Conservation (phyloP, 2,113 vertebrate species). For the Scolopax mira region DNA sequence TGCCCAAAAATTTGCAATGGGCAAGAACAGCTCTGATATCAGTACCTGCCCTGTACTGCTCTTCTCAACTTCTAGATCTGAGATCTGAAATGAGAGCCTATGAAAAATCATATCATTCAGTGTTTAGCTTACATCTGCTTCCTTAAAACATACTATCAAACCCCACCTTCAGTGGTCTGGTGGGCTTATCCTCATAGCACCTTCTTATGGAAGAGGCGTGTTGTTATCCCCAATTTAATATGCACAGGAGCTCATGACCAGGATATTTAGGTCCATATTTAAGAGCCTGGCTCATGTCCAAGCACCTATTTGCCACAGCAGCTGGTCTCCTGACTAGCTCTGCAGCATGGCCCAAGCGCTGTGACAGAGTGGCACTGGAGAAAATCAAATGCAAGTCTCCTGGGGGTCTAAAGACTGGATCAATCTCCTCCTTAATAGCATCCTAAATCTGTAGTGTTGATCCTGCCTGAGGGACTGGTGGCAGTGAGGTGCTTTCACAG, state of each 20-base stretch:
- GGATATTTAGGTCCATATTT: not conserved
- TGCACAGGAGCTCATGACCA: not conserved
- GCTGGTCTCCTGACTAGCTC: not conserved
- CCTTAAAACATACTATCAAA: not conserved
- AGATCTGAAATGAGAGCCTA: not conserved
- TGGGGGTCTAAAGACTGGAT: not conserved
- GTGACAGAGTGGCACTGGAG: not conserved
- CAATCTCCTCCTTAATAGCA: not conserved
- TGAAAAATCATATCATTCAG: not conserved
- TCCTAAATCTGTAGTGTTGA: not conserved
- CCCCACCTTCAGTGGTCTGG: fast-evolving
- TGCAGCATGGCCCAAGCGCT: not conserved
- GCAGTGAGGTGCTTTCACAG: not conserved
- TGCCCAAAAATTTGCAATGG: not conserved
- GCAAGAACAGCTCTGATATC: not conserved
- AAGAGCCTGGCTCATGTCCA: not conserved
- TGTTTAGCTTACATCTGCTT: not conserved
- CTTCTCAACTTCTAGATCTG: not conserved
- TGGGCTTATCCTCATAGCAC: not conserved
- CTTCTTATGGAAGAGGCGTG: not conserved
- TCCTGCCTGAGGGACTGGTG: not conserved
- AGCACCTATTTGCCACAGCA: not conserved
- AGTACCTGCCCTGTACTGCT: not conserved
- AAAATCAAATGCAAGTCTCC: not conserved
- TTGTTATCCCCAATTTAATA: not conserved